Percentiles rank a stretch among this genome's conserved stretches.
phyloP scores from a whole-genome alignment of 2,797 vertebrate species.

The Ceryle rudis region DNA sequence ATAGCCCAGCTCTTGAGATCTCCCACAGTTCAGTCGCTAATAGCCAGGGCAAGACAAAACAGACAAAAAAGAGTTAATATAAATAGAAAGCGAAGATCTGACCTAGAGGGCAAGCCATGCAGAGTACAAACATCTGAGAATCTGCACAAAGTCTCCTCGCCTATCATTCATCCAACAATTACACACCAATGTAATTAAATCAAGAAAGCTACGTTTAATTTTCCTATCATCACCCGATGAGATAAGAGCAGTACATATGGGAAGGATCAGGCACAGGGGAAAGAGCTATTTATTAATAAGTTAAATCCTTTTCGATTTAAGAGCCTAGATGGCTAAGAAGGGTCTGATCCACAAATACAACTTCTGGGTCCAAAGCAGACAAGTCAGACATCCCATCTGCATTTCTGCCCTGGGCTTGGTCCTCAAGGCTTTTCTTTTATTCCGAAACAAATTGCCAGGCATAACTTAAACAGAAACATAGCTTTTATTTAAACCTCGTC shows the following conservation, averaged over 20 bases:
- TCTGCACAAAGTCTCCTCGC: not conserved
- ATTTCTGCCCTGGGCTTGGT: not conserved
- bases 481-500: not conserved
- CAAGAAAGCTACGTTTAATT: slow-evolving; percentile 61
- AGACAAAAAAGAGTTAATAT: slow-evolving; percentile 8
- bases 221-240: slow-evolving; percentile 36
- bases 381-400: not conserved
- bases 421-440: not conserved
- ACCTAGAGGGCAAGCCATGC: not conserved
- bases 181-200: slow-evolving; percentile 58
- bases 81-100: slow-evolving; percentile 20
- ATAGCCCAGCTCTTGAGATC: not conserved
- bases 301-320: slow-evolving; percentile 49
- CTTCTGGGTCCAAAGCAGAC: not conserved
- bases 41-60: not conserved
- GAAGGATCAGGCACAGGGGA: slow-evolving; percentile 41
- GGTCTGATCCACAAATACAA: not conserved
- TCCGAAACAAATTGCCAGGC: not conserved
- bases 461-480: not conserved
- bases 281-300: slow-evolving; percentile 61
- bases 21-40: not conserved
- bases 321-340: not conserved
- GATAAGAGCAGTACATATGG: slow-evolving; percentile 47
- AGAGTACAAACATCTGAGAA: slow-evolving; percentile 27
- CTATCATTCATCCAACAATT: slow-evolving; percentile 48